Conservation (phyloP, 2,797 vertebrate genomes). For the Enteromius afrohamiltoni region DNA sequence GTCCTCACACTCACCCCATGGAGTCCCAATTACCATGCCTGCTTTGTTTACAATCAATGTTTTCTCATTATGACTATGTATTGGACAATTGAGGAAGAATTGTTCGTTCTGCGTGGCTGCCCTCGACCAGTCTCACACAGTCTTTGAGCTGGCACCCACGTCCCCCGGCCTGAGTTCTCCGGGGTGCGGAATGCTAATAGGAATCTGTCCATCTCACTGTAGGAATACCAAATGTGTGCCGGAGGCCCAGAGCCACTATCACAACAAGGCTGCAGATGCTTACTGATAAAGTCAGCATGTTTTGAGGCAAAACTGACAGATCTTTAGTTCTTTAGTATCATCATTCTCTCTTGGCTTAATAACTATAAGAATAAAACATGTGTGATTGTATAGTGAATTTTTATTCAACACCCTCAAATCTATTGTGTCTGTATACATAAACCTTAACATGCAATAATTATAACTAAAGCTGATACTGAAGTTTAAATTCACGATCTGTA, state of each 20-base stretch:
- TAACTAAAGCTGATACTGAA: neutral
- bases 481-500: neutral
- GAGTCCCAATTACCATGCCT: slow-evolving; percentile 60
- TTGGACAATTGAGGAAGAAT: slow-evolving; percentile 68
- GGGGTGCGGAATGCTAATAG: slow-evolving; percentile 54
- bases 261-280: slow-evolving; percentile 14
- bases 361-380: neutral
- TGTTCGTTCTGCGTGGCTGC: slow-evolving; percentile 61
- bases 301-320: slow-evolving; percentile 11
- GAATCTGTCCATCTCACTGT: slow-evolving; percentile 31
- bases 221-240: slow-evolving; percentile 44
- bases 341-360: neutral
- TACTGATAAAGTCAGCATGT: slow-evolving; percentile 19
- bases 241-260: neutral
- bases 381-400: neutral
- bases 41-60: slow-evolving; percentile 73
- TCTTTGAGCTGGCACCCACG: neutral
- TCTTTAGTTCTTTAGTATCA: slow-evolving; percentile 1
- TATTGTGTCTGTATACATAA: neutral
- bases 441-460: neutral
- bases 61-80: slow-evolving; percentile 69
- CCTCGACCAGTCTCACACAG: slow-evolving; percentile 30
- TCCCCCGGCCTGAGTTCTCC: neutral
- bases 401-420: neutral
- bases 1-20: slow-evolving; percentile 44